These are phyloP conservation scores for Adelges cooleyi DNA, from an alignment of 1,140 invertebrate species.

Conservation along the genomic window DNA sequence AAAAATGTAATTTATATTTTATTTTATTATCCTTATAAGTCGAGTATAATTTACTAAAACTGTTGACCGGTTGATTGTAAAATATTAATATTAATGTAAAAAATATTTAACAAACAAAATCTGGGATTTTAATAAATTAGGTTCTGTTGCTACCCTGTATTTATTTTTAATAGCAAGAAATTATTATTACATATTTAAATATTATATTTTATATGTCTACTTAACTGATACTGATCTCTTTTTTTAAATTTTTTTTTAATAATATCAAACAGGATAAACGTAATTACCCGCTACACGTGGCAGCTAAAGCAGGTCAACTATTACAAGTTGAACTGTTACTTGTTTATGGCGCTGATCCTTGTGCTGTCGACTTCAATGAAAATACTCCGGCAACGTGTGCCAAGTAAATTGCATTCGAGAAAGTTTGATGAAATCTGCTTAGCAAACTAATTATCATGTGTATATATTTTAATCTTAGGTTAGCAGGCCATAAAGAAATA, in stretches of 20 bases:
- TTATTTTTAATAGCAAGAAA: too few relatives aligned
- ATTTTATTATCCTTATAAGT: too few relatives aligned
- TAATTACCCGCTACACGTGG: conserved; percentile 83
- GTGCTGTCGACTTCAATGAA: conserved; percentile 58
- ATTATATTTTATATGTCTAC: too few relatives aligned
- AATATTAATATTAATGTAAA: too few relatives aligned
- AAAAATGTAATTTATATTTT: too few relatives aligned
- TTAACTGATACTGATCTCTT: too few relatives aligned
- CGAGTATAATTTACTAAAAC: too few relatives aligned
- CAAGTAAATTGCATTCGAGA: conserved; percentile 47
- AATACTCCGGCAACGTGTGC: conserved; percentile 72
- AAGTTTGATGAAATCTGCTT: not conserved
- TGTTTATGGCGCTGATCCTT: conserved; percentile 90
- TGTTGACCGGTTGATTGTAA: too few relatives aligned
- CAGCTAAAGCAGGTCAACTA: conserved; percentile 72
- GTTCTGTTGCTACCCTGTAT: too few relatives aligned
- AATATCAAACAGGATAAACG: conserved; percentile 64
- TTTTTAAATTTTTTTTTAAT: not conserved
- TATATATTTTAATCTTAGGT: conserved; percentile 40
- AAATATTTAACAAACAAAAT: too few relatives aligned
- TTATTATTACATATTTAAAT: too few relatives aligned
- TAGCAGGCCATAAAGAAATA: conserved; percentile 68
- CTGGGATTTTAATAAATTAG: too few relatives aligned
- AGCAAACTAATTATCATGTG: not conserved
- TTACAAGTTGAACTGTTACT: conserved; percentile 81